Conservation (phyloP, 2,113 vertebrate genomes). For the Mohoua ochrocephala region DNA sequence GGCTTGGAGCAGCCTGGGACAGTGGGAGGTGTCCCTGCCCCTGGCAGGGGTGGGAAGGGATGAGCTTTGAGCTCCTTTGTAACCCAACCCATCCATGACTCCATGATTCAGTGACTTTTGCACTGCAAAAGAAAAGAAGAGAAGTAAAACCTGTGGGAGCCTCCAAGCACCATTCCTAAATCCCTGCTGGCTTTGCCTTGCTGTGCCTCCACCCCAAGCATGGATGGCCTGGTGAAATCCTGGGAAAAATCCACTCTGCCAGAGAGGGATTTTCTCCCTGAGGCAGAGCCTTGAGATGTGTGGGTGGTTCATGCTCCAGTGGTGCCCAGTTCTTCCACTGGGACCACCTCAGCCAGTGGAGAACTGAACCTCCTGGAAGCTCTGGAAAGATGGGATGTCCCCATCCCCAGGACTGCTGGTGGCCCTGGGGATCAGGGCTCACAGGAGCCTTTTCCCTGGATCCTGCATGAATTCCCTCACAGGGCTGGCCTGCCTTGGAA, state of each 20-base stretch:
- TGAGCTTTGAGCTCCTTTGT: fast-evolving
- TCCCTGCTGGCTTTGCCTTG: neutral
- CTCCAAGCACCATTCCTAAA: neutral
- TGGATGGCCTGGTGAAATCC: neutral
- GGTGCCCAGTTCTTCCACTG: neutral
- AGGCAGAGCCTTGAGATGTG: neutral
- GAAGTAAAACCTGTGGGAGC: neutral
- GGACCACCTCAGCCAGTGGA: neutral
- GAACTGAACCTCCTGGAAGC: neutral
- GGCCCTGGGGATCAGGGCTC: neutral
- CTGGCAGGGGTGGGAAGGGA: neutral
- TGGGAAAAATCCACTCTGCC: neutral
- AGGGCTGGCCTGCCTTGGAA: neutral
- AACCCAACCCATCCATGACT: neutral
- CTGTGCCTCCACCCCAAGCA: neutral
- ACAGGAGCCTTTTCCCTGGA: neutral
- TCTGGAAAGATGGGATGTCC: neutral
- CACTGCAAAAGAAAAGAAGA: neutral
- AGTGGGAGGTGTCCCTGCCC: neutral
- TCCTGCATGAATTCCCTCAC: neutral
- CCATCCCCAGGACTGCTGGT: neutral
- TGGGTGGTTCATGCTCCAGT: fast-evolving
- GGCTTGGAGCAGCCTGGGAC: neutral
- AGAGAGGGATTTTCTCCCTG: neutral
- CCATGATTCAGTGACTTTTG: neutral